Conservation (phyloP, 2,888 invertebrate genomes). For the Cosmia trapezina region DNA sequence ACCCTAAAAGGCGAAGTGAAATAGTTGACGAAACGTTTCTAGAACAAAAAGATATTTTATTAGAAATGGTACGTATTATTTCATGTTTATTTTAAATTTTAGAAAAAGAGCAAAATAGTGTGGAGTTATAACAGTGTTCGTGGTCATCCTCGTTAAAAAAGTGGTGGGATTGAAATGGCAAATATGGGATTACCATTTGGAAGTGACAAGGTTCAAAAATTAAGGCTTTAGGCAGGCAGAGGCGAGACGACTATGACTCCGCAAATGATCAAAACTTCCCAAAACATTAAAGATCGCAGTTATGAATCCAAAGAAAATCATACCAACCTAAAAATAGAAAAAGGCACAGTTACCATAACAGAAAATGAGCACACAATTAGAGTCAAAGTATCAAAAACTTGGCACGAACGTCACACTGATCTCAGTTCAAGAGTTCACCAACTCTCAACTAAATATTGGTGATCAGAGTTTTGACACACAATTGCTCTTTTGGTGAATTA, state of each 20-base stretch:
- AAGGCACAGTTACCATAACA: background rate
- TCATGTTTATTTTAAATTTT: background rate
- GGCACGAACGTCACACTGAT: background rate
- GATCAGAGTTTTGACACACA: constrained; percentile 31
- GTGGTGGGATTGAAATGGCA: background rate
- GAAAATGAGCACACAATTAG: background rate
- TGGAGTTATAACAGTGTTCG: background rate
- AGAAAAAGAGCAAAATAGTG: background rate
- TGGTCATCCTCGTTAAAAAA: no score
- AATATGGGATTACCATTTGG: background rate
- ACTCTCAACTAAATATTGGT: constrained; percentile 25
- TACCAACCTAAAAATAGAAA: no score
- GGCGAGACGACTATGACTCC: background rate
- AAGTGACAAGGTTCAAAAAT: background rate
- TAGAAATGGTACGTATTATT: constrained; percentile 78
- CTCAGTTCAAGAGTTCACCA: constrained; percentile 24
- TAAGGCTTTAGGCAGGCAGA: background rate
- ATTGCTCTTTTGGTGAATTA: constrained; percentile 35
- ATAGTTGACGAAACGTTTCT: constrained; percentile 79
- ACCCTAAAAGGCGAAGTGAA: constrained; percentile 72
- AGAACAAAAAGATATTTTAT: constrained; percentile 82
- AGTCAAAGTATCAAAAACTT: constrained; percentile 18
- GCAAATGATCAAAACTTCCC: background rate
- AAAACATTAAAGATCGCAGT: background rate
- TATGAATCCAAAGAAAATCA: background rate